phyloP scores from a whole-genome alignment of 2,113 vertebrate genomes.

The Seriola rivoliana region DNA sequence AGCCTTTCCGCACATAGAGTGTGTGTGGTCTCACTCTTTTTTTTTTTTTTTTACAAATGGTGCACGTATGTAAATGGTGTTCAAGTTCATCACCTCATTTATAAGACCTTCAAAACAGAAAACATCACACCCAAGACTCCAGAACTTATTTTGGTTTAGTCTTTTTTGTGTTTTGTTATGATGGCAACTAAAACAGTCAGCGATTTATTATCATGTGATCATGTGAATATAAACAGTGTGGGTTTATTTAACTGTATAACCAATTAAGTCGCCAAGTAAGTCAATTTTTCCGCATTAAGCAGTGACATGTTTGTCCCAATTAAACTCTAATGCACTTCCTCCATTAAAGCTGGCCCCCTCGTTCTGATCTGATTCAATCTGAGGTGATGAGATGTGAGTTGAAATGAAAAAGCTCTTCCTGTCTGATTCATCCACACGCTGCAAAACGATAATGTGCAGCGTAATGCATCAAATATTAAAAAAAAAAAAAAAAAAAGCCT shows the following conservation, averaged over 20 bases:
- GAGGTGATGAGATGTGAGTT: slow-evolving; percentile 64
- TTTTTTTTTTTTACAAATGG: no score
- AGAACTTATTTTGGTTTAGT: not conserved
- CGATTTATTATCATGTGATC: not conserved
- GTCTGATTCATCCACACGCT: slow-evolving; percentile 57
- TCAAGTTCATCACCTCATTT: not conserved
- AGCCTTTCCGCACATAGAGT: not conserved
- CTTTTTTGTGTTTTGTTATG: not conserved
- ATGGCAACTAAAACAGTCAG: not conserved
- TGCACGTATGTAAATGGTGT: not conserved
- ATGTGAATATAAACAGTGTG: not conserved
- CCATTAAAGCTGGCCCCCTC: slow-evolving; percentile 51
- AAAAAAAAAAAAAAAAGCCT: slow-evolving; percentile 27
- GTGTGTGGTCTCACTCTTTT: not conserved
- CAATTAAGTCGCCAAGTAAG: slow-evolving; percentile 18
- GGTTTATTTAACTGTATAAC: slow-evolving; percentile 16
- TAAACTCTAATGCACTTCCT: slow-evolving; percentile 61
- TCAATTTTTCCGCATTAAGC: slow-evolving; percentile 16
- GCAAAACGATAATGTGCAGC: slow-evolving; percentile 59
- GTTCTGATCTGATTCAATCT: slow-evolving; percentile 64
- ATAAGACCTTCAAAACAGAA: not conserved
- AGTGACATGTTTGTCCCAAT: slow-evolving; percentile 55
- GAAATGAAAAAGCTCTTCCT: slow-evolving; percentile 75
- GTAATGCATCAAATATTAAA: slow-evolving; percentile 67
- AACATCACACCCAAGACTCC: not conserved